Evolutionary conservation across 2,113 vertebrate genomes (phyloP).

Genomic region (Gulo gulo): DNA sequence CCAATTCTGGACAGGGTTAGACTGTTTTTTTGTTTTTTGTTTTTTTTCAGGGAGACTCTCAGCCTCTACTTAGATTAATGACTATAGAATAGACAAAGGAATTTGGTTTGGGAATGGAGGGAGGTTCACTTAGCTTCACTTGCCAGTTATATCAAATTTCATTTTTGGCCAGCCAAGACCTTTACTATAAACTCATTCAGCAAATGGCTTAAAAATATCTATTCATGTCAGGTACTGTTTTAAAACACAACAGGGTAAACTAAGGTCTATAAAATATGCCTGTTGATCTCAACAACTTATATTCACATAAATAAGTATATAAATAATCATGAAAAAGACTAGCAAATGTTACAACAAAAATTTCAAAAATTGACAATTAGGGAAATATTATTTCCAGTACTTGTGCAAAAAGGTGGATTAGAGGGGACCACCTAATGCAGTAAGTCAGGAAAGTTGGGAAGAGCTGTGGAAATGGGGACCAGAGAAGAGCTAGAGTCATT

Average conservation of each 20-base stretch:
- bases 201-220: background rate
- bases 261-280: background rate
- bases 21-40: background rate
- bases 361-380: background rate
- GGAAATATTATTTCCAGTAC: background rate
- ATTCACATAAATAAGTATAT: background rate
- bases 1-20: background rate
- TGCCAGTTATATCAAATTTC: background rate
- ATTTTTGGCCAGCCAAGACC: background rate
- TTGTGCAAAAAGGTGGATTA: background rate
- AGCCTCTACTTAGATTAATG: accelerated
- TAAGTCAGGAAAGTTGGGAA: background rate
- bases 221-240: background rate
- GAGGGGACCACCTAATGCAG: background rate
- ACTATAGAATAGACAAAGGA: background rate
- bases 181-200: background rate
- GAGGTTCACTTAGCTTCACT: background rate
- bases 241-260: background rate
- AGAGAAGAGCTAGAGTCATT: background rate
- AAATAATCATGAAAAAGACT: background rate
- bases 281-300: background rate
- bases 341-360: background rate
- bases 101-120: background rate
- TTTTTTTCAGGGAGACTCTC: background rate
- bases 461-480: background rate